These are phyloP conservation scores for Dexiosoma caninum DNA, from an alignment of 2,888 invertebrate species.

Conservation along the genomic window DNA sequence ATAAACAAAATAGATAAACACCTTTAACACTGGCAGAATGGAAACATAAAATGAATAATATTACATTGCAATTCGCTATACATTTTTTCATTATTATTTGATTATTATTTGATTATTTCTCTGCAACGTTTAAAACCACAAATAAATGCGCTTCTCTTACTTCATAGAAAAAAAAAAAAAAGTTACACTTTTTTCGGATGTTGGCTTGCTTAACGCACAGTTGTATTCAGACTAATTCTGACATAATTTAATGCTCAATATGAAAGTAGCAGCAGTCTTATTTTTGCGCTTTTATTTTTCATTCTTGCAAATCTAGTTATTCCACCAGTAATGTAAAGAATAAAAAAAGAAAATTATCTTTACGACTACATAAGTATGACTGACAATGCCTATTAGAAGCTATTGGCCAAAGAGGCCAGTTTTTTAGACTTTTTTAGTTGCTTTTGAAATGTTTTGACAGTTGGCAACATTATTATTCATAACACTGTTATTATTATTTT, in stretches of 20 bases:
- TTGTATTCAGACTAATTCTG: conserved; percentile 44
- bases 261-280: not conserved
- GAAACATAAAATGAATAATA: not conserved
- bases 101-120: not conserved
- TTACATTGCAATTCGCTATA: not conserved
- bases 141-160: not conserved
- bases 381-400: not conserved
- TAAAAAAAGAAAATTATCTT: not conserved
- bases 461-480: not conserved
- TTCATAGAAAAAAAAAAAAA: not conserved
- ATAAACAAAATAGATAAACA: not conserved
- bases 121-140: not conserved
- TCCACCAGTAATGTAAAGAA: not conserved
- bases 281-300: not conserved
- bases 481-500: conserved; percentile 12
- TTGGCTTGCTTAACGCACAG: conserved; percentile 13
- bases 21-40: conserved; percentile 8
- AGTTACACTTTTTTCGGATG: not conserved
- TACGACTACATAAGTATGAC: not conserved
- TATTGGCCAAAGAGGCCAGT: conserved; percentile 36
- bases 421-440: not conserved
- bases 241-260: conserved; percentile 40
- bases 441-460: not conserved
- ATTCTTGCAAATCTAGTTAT: conserved; percentile 28
- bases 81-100: not conserved